Percentiles rank a stretch among this genome's conserved stretches.
Evolutionary conservation across 30 jellyfish, hydroid and myxozoan genomes (phyloP).

Genomic region (Hydractinia symbiolongicarpus): DNA sequence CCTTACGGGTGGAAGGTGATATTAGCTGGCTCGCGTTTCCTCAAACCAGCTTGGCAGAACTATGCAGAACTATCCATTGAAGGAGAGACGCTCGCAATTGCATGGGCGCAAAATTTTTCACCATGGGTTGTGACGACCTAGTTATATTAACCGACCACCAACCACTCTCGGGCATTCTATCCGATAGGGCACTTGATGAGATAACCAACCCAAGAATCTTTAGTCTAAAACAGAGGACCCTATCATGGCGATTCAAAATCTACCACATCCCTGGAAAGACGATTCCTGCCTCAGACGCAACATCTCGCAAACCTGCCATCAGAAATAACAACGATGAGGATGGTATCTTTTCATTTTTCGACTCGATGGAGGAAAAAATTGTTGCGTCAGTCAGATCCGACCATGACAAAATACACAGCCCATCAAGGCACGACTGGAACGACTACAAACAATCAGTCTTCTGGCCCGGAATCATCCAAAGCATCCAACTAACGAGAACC

Average conservation of each 20-base stretch:
- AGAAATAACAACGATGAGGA: no score
- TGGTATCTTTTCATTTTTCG: no score
- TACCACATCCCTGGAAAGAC: conserved; percentile 42
- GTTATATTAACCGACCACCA: conserved; percentile 59
- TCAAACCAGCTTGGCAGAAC: conserved; percentile 27
- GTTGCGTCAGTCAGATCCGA: no score
- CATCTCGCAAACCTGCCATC: no score
- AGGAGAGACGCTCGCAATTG: conserved; percentile 56
- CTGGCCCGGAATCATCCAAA: no score
- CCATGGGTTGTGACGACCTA: conserved; percentile 47
- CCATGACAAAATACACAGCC: no score
- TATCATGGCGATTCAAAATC: conserved; percentile 37
- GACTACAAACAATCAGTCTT: no score
- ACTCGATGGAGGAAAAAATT: no score
- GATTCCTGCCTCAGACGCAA: no score
- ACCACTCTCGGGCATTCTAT: conserved; percentile 34
- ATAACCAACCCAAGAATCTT: conserved; percentile 39
- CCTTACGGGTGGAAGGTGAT: conserved; percentile 37
- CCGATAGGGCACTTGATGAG: conserved; percentile 26
- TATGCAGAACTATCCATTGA: conserved; percentile 51
- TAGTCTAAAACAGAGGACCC: conserved; percentile 25
- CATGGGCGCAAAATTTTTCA: conserved; percentile 22
- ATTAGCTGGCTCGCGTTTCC: conserved; percentile 65
- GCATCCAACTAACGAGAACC: no score
- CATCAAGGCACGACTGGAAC: no score